Evolutionary conservation across 2,113 vertebrate species (phyloP), one percentile per base, ranked within the genome.

Genomic region (Notothenia rossii): DNA sequence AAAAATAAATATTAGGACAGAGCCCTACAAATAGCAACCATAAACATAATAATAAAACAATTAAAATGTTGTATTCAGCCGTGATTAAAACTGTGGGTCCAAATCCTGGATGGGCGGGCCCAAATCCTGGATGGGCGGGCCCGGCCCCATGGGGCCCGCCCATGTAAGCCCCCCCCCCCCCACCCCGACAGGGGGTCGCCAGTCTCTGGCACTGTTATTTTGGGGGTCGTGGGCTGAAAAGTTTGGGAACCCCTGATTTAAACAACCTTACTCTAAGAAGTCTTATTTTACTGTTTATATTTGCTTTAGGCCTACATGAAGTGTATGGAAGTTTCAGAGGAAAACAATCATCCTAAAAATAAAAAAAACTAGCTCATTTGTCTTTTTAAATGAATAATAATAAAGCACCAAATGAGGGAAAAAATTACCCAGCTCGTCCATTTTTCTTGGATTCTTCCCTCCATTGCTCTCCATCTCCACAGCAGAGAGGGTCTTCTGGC

Each of bases 401-500:
- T 45, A 45, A 78, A 64, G 45, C 29, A 64, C 6, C 17, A 40
- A 18, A 72, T 48, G 14, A 2, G 13, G 53, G 20, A 10, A 33
- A 61, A 66, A 48, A 54, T 51, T 22, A 67, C 29, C 33, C 53
- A 11, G 20, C 64, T 76, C 50, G 49, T 25, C 60, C 20, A 56
- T 22, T 64, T 8, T n/a, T 49, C 29, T 62, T 55, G 20, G 58
- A 55, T n/a, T 45, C 40, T 61, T 45, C 75, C n/a, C 51, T 63
- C 50, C 64, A 49, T 40, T 40, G 60, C 29, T 46, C 60, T 63
- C 50, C 48, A 4, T 81, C 68, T 20, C 62, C 18, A 18, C 71
- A 76, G 77, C 82, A 74, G 63, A 79, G 62, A 86, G 20, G 67
- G 53, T 72, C 75, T 64, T 81, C 87, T 51, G 58, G 29, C 79